Conservation (phyloP, 2,113 vertebrate genomes). For the Podarcis cretensis region DNA sequence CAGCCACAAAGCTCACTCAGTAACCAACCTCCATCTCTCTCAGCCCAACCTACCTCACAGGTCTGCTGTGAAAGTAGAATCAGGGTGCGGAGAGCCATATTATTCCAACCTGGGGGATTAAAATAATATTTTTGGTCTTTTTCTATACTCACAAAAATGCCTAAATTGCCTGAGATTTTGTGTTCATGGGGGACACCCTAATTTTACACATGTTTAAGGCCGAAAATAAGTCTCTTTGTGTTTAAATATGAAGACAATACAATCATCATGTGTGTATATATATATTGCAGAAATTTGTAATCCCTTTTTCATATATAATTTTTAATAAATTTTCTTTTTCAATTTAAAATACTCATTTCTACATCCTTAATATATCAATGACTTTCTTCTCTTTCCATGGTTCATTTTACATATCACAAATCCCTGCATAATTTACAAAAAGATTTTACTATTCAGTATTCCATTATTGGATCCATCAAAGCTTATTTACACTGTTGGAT, state of each 20-base stretch:
- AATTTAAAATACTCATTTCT: too few relatives aligned
- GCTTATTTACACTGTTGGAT: too few relatives aligned
- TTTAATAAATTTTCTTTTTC: too few relatives aligned
- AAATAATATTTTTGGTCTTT: too few relatives aligned
- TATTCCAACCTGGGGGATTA: background rate
- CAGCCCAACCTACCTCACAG: background rate
- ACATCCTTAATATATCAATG: too few relatives aligned
- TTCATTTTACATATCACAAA: too few relatives aligned
- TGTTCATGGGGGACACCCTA: background rate
- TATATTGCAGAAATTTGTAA: too few relatives aligned
- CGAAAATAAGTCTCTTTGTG: background rate
- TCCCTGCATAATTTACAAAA: too few relatives aligned
- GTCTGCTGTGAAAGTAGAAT: background rate
- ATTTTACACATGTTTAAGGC: background rate
- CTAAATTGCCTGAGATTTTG: too few relatives aligned
- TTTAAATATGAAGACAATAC: conserved; percentile 58
- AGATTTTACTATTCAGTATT: too few relatives aligned
- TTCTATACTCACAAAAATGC: background rate
- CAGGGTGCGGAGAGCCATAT: background rate
- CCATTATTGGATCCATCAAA: too few relatives aligned
- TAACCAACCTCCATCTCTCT: background rate
- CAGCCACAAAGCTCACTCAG: background rate
- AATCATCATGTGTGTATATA: conserved; percentile 11
- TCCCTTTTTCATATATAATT: background rate
- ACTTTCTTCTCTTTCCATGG: too few relatives aligned